These are phyloP conservation scores for Xerus inauris DNA, from an alignment of 2,113 vertebrate genomes.

Conservation along the genomic window DNA sequence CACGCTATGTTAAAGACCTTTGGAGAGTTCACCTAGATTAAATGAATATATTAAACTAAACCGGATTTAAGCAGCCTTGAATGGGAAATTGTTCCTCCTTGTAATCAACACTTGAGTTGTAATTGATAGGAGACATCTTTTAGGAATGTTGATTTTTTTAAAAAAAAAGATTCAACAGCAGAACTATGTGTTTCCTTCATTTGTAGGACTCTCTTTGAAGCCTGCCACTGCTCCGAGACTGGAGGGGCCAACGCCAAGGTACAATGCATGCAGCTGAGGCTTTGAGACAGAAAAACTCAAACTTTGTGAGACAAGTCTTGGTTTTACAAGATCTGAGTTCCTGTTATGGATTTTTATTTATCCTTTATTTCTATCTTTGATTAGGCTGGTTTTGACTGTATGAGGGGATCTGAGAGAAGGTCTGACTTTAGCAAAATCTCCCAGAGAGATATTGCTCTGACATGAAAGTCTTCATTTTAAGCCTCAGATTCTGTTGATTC, in stretches of 20 bases:
- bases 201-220: slow-evolving; percentile 29
- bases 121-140: slow-evolving; percentile 66
- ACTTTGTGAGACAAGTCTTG: background rate
- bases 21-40: slow-evolving; percentile 57
- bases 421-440: background rate
- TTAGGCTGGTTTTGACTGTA: background rate
- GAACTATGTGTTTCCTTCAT: slow-evolving; percentile 46
- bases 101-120: slow-evolving; percentile 71
- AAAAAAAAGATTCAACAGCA: background rate
- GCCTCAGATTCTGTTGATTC: background rate
- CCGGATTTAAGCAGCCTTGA: slow-evolving; percentile 55
- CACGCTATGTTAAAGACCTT: slow-evolving; percentile 30
- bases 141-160: slow-evolving; percentile 56
- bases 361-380: background rate
- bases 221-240: background rate
- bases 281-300: background rate
- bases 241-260: background rate
- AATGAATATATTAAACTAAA: slow-evolving; percentile 67
- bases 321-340: background rate
- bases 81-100: slow-evolving; percentile 73
- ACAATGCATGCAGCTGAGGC: background rate
- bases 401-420: background rate
- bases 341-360: background rate
- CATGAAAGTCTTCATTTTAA: background rate
- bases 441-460: background rate